Evolutionary conservation across 2,888 invertebrate species (phyloP).

Genomic region (Marronus borbonicus): DNA sequence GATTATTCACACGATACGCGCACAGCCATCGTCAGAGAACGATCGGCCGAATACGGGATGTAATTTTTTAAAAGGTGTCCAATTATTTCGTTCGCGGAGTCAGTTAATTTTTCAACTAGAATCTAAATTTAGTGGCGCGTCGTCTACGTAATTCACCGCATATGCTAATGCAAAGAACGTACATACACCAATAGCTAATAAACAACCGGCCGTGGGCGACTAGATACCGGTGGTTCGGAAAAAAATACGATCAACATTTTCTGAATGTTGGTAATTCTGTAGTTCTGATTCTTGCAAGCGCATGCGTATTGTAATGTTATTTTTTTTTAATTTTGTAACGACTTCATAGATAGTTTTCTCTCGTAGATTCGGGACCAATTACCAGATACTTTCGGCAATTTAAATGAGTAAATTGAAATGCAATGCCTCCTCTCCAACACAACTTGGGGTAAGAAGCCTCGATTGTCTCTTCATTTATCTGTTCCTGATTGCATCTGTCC

Average conservation of each 20-base stretch:
- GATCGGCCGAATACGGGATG: constrained; percentile 8
- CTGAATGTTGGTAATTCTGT: constrained; percentile 13
- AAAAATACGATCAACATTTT: constrained; percentile 18
- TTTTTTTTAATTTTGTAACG: too few species aligned
- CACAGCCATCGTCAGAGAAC: not conserved
- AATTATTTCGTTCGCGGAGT: constrained; percentile 18
- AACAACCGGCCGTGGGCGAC: constrained; percentile 29
- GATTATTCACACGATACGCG: constrained; percentile 2
- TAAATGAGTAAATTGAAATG: too few species aligned
- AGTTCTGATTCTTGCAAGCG: not conserved
- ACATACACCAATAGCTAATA: constrained; percentile 29
- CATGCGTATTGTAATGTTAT: not conserved
- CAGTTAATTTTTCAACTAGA: constrained; percentile 19
- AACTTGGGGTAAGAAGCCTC: too few species aligned
- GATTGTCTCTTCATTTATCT: too few species aligned
- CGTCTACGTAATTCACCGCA: not conserved
- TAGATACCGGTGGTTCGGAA: constrained; percentile 24
- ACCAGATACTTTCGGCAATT: too few species aligned
- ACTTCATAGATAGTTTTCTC: too few species aligned
- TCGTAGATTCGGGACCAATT: too few species aligned
- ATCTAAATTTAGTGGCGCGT: constrained; percentile 24
- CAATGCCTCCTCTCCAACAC: too few species aligned
- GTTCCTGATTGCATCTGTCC: too few species aligned
- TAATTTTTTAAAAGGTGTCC: constrained; percentile 21
- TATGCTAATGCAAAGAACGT: not conserved